Base-by-base conservation (phyloP, 1,140 invertebrate genomes). In the Amyelois transitella region DNA sequence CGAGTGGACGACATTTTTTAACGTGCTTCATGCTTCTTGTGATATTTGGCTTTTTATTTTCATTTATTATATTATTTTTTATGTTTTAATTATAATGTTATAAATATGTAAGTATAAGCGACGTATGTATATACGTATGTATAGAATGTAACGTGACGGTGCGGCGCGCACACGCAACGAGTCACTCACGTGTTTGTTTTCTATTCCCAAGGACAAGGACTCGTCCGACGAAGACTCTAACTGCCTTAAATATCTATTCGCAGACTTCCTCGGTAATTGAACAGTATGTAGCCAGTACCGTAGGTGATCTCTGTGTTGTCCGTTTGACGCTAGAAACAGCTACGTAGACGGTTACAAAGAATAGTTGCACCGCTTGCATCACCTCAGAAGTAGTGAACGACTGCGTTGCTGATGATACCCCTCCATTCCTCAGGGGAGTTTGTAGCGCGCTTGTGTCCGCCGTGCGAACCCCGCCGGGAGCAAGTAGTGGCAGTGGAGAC, bases 201-300 rank as follows among this genome's bases (percentile, higher is more conserved):
- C 73, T 77, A 73, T 78, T 76, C 69, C 76, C 63, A 84, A 86
- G 82, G 81, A 81, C 71, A 75, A 85, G 81, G 77, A 80, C 54
- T 88, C 88, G 66, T 90, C 89, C 75, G 90, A 91, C 88, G 90
- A 90, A 77, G 89, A 91, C 80, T 89, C 90, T 88, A 92, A 90
- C 89, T 92, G 91, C 90, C 89, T 91, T 86, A 91, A 89, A 89
- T 90, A 90, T 83, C 88, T 91, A 81, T 90, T 91, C 82, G 90
- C 89, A 58, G 88, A 90, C 66, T 80, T 91, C 53, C 81, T 90
- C 79, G 90, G 90, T 91, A 91, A 90, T 75, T 88, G 58, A 69
- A 60, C 61, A 69, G 55, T 71, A 32, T 75, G 75, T 75, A 77
- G 79, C 58, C 58, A 68, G 22, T 55, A 49, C 64, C 62, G 71